These are phyloP conservation scores for Anser cygnoides DNA, from an alignment of 2,113 vertebrate species.

Conservation along the genomic window DNA sequence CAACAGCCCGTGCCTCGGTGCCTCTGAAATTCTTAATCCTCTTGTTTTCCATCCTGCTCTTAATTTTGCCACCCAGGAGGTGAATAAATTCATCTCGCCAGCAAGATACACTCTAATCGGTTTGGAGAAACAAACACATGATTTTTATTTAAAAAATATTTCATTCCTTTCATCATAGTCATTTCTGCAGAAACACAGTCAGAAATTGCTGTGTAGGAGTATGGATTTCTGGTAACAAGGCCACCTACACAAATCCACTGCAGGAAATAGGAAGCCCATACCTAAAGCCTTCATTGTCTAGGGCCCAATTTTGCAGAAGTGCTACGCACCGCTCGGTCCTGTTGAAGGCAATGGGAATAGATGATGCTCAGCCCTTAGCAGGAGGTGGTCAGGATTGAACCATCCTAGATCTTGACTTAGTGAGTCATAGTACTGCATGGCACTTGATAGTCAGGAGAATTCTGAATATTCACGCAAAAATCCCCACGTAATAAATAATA, in stretches of 20 bases:
- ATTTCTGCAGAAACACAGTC: conserved; percentile 80
- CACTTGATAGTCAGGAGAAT: neutral
- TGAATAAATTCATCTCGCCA: neutral
- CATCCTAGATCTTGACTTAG: neutral
- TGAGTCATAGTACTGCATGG: neutral
- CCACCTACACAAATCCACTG: conserved; percentile 68
- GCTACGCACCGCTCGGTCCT: neutral
- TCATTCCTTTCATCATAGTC: conserved; percentile 69
- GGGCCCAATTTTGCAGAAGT: conserved; percentile 26
- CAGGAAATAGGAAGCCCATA: conserved; percentile 70
- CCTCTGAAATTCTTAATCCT: neutral
- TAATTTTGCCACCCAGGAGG: neutral
- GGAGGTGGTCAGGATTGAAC: conserved; percentile 1
- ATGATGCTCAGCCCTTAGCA: neutral
- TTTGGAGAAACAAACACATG: conserved; percentile 40
- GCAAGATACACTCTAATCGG: conserved; percentile 12
- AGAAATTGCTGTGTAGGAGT: conserved; percentile 74
- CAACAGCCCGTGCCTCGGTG: neutral
- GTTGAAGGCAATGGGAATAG: conserved; percentile 15
- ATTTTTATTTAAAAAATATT: conserved; percentile 54
- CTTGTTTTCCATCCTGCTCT: neutral
- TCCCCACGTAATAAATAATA: neutral
- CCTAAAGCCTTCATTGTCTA: conserved; percentile 54
- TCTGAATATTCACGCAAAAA: neutral
- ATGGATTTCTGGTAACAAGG: conserved; percentile 75